These are phyloP conservation scores for Diplolepis rosae DNA, from an alignment of 2,888 invertebrate species.

Conservation along the genomic window DNA sequence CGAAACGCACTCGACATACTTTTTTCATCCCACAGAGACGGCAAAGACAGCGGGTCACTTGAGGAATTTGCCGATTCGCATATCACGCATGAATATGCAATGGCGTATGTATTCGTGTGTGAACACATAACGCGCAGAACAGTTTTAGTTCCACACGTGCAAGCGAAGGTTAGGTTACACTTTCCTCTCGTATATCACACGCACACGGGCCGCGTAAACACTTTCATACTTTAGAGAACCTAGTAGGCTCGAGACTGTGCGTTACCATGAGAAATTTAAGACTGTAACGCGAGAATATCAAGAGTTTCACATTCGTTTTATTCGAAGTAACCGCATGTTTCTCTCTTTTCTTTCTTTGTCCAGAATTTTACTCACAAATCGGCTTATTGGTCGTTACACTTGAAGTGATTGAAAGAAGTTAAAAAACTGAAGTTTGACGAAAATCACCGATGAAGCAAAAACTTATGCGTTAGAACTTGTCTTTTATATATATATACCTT, in stretches of 20 bases:
- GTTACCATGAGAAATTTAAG: constrained; percentile 52
- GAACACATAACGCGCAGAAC: too few species aligned
- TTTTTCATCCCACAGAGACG: constrained; percentile 2
- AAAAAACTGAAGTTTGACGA: too few species aligned
- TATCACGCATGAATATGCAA: neutral
- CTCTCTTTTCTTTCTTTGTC: constrained; percentile 26
- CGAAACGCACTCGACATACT: neutral
- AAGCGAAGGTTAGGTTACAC: constrained; percentile 16
- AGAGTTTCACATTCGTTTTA: neutral
- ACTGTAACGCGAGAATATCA: constrained; percentile 49
- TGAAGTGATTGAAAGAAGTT: too few species aligned
- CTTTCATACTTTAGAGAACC: too few species aligned
- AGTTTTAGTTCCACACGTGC: too few species aligned
- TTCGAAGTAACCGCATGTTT: constrained; percentile 3
- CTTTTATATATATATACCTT: too few species aligned
- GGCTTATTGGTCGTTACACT: too few species aligned
- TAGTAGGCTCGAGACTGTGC: constrained; percentile 4
- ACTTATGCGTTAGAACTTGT: too few species aligned
- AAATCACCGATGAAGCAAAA: too few species aligned
- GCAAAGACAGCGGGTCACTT: neutral
- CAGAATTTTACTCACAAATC: neutral
- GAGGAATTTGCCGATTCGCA: neutral
- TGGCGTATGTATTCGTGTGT: too few species aligned
- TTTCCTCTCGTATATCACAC: neutral
- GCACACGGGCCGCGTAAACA: neutral